Conservation (phyloP, 2,113 vertebrate genomes). For the Craseonycteris thonglongyai region DNA sequence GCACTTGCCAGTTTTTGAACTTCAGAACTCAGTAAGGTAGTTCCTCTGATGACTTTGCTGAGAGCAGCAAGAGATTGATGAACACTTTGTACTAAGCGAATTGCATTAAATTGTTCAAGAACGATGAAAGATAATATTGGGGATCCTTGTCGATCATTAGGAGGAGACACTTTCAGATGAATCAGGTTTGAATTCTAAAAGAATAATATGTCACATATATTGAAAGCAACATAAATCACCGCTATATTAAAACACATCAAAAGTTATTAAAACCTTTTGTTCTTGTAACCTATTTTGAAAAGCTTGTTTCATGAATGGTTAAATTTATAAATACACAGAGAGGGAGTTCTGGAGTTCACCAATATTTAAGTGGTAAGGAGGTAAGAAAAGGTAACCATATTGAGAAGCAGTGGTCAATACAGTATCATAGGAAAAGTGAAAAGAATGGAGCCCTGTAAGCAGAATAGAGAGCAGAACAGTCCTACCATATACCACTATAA, state of each 20-base stretch:
- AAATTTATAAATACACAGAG: neutral
- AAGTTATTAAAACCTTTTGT: neutral
- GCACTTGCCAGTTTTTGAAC: conserved; percentile 92
- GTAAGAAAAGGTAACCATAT: neutral
- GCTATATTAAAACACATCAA: neutral
- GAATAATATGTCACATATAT: neutral
- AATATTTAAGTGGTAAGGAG: neutral
- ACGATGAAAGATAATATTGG: conserved; percentile 90
- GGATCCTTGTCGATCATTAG: conserved; percentile 87
- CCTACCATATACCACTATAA: neutral
- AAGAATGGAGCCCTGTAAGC: neutral
- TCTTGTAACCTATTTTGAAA: neutral
- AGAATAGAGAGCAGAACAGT: neutral
- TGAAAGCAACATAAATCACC: neutral
- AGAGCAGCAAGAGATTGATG: conserved; percentile 96
- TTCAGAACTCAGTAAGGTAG: conserved; percentile 88
- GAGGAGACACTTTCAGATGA: conserved; percentile 91
- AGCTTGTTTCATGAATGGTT: neutral
- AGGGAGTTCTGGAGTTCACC: neutral
- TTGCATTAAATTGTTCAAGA: conserved; percentile 92
- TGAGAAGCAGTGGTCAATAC: neutral
- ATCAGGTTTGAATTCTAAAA: conserved; percentile 92
- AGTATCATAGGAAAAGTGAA: neutral
- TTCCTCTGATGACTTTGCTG: conserved; percentile 96
- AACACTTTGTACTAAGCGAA: conserved; percentile 91